These are phyloP conservation scores for Lampropteryx suffumata DNA, from an alignment of 2,888 invertebrate genomes.

Conservation along the genomic window DNA sequence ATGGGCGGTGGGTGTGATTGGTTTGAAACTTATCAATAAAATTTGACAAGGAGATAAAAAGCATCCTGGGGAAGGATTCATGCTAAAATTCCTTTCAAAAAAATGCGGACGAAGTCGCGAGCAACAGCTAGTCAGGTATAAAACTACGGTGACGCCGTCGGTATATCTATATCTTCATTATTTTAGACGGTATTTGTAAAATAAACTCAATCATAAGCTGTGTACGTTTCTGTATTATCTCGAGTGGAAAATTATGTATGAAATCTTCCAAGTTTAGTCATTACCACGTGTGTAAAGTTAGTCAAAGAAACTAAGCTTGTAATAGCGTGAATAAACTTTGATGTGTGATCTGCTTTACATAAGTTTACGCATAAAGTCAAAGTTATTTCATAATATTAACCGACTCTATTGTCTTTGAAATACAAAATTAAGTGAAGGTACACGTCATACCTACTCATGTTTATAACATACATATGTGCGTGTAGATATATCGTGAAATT, in stretches of 20 bases:
- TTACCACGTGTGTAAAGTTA: slow-evolving; percentile 29
- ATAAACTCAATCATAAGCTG: slow-evolving; percentile 28
- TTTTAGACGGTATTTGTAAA: slow-evolving; percentile 36
- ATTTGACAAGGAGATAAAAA: no score
- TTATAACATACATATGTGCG: no score
- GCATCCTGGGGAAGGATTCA: no score
- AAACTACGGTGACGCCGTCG: no score
- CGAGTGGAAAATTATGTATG: slow-evolving; percentile 29
- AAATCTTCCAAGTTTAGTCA: slow-evolving; percentile 28
- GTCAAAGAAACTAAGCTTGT: slow-evolving; percentile 29
- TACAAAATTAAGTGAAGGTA: slow-evolving; percentile 5
- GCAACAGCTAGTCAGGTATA: no score
- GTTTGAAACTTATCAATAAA: no score
- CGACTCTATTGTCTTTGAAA: slow-evolving; percentile 19
- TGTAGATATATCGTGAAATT: no score
- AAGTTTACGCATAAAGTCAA: slow-evolving; percentile 27
- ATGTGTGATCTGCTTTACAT: slow-evolving; percentile 27
- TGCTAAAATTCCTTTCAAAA: no score
- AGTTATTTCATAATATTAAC: slow-evolving; percentile 25
- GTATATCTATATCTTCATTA: slow-evolving; percentile 37
- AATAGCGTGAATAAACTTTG: slow-evolving; percentile 28
- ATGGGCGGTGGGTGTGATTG: no score
- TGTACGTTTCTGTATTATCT: slow-evolving; percentile 30
- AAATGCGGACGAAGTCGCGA: no score
- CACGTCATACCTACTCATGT: no score